These are phyloP conservation scores for Smutsia temminckii DNA, from an alignment of 2,797 vertebrate genomes.

Conservation along the genomic window DNA sequence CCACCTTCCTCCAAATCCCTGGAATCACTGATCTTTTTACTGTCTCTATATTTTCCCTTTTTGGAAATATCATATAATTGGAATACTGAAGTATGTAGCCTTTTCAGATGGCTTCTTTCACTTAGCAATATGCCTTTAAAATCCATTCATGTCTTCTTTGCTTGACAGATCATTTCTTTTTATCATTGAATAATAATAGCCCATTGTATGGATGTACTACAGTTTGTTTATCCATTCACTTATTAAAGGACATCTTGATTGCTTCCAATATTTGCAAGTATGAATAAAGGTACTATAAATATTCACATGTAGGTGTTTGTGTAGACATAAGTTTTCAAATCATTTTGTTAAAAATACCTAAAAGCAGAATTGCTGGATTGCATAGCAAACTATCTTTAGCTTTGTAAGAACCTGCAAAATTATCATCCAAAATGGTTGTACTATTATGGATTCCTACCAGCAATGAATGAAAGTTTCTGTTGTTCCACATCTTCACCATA, in stretches of 20 bases:
- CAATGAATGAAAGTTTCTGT: neutral
- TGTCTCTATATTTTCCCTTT: neutral
- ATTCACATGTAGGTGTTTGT: neutral
- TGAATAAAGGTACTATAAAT: neutral
- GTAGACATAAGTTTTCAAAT: neutral
- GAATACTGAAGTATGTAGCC: neutral
- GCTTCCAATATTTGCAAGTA: neutral
- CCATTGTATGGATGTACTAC: neutral
- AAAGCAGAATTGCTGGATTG: neutral
- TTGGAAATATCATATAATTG: neutral
- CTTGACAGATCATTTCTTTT: neutral
- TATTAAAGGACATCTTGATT: neutral
- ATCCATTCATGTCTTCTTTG: neutral
- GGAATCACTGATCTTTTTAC: neutral
- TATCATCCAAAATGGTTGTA: neutral
- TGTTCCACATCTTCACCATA: neutral
- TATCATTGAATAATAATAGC: neutral
- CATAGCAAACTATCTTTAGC: neutral
- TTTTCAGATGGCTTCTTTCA: neutral
- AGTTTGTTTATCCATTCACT: neutral
- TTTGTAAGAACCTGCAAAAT: neutral
- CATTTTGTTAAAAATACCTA: neutral
- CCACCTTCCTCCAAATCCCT: neutral
- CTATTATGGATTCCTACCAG: neutral
- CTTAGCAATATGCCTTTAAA: neutral